Evolutionary conservation across 2,113 vertebrate genomes (phyloP).

Genomic region (Pardalotus punctatus): DNA sequence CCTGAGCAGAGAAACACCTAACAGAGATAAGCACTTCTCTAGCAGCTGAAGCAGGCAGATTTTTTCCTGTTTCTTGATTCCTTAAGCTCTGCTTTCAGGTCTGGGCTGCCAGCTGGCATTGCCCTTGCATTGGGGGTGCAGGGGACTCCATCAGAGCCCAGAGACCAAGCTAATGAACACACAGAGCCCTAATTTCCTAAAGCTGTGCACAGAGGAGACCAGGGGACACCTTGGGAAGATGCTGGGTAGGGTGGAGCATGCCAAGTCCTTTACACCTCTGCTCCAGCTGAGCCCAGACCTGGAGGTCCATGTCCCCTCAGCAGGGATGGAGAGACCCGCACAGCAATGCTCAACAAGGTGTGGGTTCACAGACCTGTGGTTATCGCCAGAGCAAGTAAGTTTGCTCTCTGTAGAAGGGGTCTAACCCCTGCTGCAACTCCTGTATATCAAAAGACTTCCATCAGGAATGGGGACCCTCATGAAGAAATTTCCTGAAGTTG

Average conservation of each 20-base stretch:
- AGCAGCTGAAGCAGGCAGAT: neutral
- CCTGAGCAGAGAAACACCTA: neutral
- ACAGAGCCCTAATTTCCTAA: neutral
- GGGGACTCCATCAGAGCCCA: neutral
- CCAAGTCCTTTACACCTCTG: neutral
- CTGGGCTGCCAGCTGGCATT: neutral
- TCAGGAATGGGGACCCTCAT: neutral
- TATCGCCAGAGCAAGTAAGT: neutral
- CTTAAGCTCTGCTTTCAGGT: neutral
- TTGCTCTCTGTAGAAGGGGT: accelerated
- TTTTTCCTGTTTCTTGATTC: neutral
- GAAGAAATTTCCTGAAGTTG: neutral
- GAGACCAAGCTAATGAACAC: neutral
- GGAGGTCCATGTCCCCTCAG: neutral
- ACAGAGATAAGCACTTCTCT: neutral
- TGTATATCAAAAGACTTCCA: neutral
- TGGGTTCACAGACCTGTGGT: neutral
- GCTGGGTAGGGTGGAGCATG: neutral
- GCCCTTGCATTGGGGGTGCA: neutral
- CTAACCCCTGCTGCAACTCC: neutral
- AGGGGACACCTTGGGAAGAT: neutral
- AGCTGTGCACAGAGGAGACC: neutral
- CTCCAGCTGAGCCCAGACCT: neutral
- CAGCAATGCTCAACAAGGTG: accelerated
- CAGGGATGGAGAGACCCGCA: neutral